A percentile compares a stretch with the other conserved stretches of the same genome.
Conservation (phyloP, 2,888 invertebrate species). For the Caenorhabditis imperialis region DNA sequence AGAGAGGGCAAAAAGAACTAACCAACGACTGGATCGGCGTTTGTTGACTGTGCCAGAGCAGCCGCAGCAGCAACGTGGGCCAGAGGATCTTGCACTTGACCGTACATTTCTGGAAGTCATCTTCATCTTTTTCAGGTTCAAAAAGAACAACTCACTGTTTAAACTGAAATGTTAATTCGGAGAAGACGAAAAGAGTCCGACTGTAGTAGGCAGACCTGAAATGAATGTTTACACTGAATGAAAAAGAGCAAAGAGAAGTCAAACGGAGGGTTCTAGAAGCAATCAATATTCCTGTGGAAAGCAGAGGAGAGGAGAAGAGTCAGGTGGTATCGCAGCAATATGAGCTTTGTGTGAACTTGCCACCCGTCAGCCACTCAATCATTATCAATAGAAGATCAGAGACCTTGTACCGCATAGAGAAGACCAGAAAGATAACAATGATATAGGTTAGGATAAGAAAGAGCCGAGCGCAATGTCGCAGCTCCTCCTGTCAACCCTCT, state of each 20-base stretch:
- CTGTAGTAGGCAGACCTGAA: background rate
- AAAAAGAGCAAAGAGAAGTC: slow-evolving; percentile 44
- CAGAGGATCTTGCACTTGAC: slow-evolving; percentile 67
- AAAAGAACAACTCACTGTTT: too few relatives aligned
- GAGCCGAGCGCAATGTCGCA: slow-evolving; percentile 45
- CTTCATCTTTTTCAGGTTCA: too few relatives aligned
- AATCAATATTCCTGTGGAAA: too few relatives aligned
- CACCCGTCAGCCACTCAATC: slow-evolving; percentile 19
- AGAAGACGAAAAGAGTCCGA: background rate
- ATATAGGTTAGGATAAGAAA: slow-evolving; percentile 38
- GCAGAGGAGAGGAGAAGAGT: background rate
- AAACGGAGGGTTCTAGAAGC: too few relatives aligned
- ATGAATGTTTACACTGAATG: background rate
- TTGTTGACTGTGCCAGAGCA: slow-evolving; percentile 65
- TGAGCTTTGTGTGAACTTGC: too few relatives aligned
- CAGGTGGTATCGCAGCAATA: too few relatives aligned
- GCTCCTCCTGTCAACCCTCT: slow-evolving; percentile 46
- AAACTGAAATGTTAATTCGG: too few relatives aligned
- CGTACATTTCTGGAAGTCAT: slow-evolving; percentile 72
- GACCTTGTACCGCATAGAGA: slow-evolving; percentile 18
- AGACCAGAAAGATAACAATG: slow-evolving; percentile 16
- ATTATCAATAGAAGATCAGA: slow-evolving; percentile 25
- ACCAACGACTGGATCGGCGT: slow-evolving; percentile 55
- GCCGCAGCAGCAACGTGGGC: slow-evolving; percentile 65
- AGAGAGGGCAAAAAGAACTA: slow-evolving; percentile 27